Conservation (phyloP, 2,113 vertebrate genomes). For the Cathartes aura region DNA sequence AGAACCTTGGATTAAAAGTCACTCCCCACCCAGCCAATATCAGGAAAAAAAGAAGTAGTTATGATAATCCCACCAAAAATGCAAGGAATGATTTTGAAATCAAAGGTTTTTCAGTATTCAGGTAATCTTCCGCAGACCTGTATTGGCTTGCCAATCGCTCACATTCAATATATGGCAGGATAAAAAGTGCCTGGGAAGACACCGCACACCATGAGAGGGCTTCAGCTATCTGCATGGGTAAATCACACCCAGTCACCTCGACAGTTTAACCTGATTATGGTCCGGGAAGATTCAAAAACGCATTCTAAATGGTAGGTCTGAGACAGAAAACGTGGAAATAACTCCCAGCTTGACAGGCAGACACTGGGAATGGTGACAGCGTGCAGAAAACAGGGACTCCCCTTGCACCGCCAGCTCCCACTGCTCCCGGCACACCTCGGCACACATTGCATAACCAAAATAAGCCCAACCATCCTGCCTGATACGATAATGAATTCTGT, state of each 20-base stretch:
- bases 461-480: slow-evolving; percentile 9
- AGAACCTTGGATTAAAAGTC: slow-evolving; percentile 4
- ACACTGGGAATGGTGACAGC: neutral
- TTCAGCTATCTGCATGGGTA: neutral
- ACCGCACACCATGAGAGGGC: neutral
- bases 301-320: neutral
- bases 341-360: neutral
- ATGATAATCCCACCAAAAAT: slow-evolving; percentile 26
- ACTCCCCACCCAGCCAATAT: neutral
- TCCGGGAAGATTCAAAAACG: neutral
- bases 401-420: neutral
- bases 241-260: neutral
- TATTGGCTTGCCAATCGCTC: neutral
- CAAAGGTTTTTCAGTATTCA: neutral
- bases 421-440: neutral
- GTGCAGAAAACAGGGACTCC: neutral
- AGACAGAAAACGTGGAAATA: neutral
- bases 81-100: neutral
- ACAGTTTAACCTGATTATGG: neutral
- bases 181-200: neutral
- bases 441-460: slow-evolving; percentile 26
- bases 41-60: neutral
- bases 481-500: slow-evolving; percentile 29
- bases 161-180: neutral
- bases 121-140: neutral